These are phyloP conservation scores for Anhinga anhinga DNA, from an alignment of 2,113 vertebrate genomes.

Conservation along the genomic window DNA sequence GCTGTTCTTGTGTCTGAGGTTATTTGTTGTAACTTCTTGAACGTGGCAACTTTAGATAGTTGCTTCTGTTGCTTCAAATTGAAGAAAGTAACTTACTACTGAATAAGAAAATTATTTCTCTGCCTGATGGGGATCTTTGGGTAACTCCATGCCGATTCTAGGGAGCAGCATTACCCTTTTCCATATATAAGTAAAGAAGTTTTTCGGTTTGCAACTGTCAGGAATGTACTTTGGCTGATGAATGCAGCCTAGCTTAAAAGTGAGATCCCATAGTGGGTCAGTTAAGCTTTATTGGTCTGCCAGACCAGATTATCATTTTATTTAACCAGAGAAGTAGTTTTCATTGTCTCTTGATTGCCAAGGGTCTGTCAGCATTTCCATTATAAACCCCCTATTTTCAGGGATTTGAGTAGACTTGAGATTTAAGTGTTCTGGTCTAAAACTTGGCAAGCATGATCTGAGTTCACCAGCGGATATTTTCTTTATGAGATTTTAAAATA, in stretches of 20 bases:
- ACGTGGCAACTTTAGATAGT: neutral
- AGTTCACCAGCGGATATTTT: conserved; percentile 66
- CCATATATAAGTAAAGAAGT: neutral
- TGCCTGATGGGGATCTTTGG: neutral
- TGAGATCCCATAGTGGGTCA: neutral
- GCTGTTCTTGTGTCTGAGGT: neutral
- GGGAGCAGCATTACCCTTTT: neutral
- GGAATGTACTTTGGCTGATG: neutral
- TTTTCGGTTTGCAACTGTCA: neutral
- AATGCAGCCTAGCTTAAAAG: neutral
- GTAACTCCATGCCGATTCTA: neutral
- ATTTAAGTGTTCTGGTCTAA: conserved; percentile 48
- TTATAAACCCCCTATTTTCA: conserved; percentile 73
- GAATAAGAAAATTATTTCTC: neutral
- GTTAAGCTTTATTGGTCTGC: conserved; percentile 46
- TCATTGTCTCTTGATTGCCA: conserved; percentile 63
- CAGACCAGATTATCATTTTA: conserved; percentile 57
- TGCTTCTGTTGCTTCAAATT: neutral
- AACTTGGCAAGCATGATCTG: conserved; percentile 57
- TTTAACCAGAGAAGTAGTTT: conserved; percentile 47
- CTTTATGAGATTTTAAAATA: conserved; percentile 73
- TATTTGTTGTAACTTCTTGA: neutral
- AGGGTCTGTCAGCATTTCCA: conserved; percentile 70
- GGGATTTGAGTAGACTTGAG: conserved; percentile 63
- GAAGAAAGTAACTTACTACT: neutral